These are phyloP conservation scores for Pseudoips prasinana DNA, from an alignment of 2,888 invertebrate species.

Conservation along the genomic window DNA sequence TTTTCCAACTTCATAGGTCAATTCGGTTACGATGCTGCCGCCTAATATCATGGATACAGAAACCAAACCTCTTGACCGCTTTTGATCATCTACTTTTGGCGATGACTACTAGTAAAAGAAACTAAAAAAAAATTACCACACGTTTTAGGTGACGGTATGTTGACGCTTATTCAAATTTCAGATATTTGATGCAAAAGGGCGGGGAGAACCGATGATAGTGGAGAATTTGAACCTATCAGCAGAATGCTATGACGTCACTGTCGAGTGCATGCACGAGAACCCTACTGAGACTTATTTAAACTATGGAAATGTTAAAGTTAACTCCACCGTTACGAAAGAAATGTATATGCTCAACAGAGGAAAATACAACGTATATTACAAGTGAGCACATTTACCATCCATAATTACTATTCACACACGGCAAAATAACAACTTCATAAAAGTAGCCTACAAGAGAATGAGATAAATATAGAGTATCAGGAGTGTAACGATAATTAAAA, in stretches of 20 bases:
- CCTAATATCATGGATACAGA: neutral
- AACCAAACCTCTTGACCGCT: neutral
- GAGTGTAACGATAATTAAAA: too few relatives aligned
- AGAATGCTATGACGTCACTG: conserved; percentile 82
- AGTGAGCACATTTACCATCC: too few relatives aligned
- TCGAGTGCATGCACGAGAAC: conserved; percentile 77
- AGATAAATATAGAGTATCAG: too few relatives aligned
- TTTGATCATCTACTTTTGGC: neutral
- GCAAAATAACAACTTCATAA: too few relatives aligned
- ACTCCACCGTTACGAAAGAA: conserved; percentile 59
- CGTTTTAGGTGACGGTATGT: neutral
- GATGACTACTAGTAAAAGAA: too few relatives aligned
- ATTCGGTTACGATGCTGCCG: neutral
- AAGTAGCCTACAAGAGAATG: too few relatives aligned
- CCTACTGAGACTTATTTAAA: conserved; percentile 68
- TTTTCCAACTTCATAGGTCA: too few relatives aligned
- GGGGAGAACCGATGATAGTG: conserved; percentile 66
- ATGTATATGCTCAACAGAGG: conserved; percentile 82
- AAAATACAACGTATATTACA: conserved; percentile 78
- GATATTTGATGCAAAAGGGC: conserved; percentile 68
- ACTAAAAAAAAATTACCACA: too few relatives aligned
- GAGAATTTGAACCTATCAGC: conserved; percentile 72
- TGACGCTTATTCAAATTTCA: conserved; percentile 41
- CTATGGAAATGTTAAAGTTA: conserved; percentile 82
- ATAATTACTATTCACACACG: too few relatives aligned